Conservation (phyloP, 2,888 invertebrate genomes). For the Aleiodes leptofemur region DNA sequence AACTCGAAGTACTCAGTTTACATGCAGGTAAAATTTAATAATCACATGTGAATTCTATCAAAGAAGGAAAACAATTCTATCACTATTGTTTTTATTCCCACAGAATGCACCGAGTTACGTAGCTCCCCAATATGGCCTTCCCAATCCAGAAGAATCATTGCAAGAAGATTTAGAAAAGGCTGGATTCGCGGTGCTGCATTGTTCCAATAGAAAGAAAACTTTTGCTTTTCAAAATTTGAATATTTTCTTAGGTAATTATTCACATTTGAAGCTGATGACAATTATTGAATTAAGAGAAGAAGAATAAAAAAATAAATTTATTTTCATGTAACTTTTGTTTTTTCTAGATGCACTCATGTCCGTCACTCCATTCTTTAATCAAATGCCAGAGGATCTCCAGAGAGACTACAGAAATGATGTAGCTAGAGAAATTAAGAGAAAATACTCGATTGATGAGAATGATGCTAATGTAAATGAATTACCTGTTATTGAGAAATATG, state of each 20-base stretch:
- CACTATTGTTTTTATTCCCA: background rate
- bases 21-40: constrained; percentile 76
- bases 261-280: too few relatives aligned
- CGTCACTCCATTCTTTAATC: too few relatives aligned
- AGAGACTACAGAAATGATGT: too few relatives aligned
- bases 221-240: constrained; percentile 79
- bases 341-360: background rate
- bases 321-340: background rate
- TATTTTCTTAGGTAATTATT: constrained; percentile 78
- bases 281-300: too few relatives aligned
- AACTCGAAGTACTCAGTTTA: constrained; percentile 79
- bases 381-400: too few relatives aligned
- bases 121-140: constrained; percentile 82
- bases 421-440: too few relatives aligned
- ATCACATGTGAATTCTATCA: too few relatives aligned
- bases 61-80: too few relatives aligned
- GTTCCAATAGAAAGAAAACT: constrained; percentile 78
- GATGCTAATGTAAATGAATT: too few relatives aligned
- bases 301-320: background rate
- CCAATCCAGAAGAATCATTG: constrained; percentile 79
- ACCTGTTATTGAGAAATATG: too few relatives aligned
- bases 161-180: constrained; percentile 77
- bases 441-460: too few relatives aligned
- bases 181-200: constrained; percentile 80
- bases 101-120: constrained; percentile 81